Percentiles rank a stretch among this genome's conserved stretches.
Evolutionary conservation across 2,888 invertebrate species (phyloP).

Genomic region (Plutella xylostella): DNA sequence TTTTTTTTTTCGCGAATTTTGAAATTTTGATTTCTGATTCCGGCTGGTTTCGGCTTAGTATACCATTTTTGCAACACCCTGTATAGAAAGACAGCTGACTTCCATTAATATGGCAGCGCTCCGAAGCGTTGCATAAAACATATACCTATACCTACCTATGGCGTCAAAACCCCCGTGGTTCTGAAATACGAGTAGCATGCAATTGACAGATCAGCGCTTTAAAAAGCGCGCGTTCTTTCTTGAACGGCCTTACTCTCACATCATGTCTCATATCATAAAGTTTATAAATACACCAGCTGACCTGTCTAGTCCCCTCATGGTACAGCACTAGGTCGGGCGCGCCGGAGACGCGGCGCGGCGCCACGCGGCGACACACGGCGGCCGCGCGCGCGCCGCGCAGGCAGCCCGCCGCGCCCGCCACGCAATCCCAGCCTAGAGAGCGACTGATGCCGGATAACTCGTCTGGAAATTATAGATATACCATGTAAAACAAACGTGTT

Average conservation of each 20-base stretch:
- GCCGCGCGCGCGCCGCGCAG: conserved; percentile 62
- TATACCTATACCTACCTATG: too few relatives aligned
- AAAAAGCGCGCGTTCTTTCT: too few relatives aligned
- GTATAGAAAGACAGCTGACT: too few relatives aligned
- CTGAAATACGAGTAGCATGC: too few relatives aligned
- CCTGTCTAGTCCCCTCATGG: conserved; percentile 68
- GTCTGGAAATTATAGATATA: conserved; percentile 22
- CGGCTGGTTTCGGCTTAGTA: too few relatives aligned
- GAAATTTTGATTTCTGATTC: too few relatives aligned
- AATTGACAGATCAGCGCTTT: too few relatives aligned
- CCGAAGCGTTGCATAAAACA: neutral
- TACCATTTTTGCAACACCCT: too few relatives aligned
- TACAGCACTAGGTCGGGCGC: conserved; percentile 89
- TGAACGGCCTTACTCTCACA: neutral
- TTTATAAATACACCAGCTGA: conserved; percentile 19
- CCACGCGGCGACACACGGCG: conserved; percentile 72
- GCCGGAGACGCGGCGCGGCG: conserved; percentile 75
- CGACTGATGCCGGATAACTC: conserved; percentile 38
- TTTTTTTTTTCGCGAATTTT: too few relatives aligned
- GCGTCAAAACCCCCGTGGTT: too few relatives aligned
- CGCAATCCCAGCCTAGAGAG: conserved; percentile 25
- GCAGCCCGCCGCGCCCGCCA: conserved; percentile 58
- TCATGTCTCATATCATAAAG: neutral
- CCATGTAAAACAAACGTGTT: conserved; percentile 5
- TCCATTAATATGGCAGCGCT: neutral